Evolutionary conservation across 1,140 invertebrate genomes (phyloP), one percentile per base, ranked within the genome.

Genomic region (Phthorimaea operculella): DNA sequence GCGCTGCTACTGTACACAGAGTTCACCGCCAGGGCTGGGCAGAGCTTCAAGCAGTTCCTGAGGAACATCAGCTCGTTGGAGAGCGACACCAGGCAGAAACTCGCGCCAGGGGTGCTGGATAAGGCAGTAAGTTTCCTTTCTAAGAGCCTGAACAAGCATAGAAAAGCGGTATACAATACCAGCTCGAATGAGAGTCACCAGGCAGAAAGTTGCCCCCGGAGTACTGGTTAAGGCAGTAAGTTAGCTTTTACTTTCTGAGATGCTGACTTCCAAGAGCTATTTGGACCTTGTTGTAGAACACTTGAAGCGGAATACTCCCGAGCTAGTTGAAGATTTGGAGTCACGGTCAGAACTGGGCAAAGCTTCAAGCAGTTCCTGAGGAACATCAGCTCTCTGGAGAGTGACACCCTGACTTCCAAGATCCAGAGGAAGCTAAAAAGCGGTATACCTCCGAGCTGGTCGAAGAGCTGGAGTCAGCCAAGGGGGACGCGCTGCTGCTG

Each of bases 1-100:
- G 72, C 68, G 0, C 52, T 76, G 2, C 68, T 77, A 0, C 67
- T 82, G 4, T 80, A 76, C 56, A 82, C 69, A 0, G 77, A 80
- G 59, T 80, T 68, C 57, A 60, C 72, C 0, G 62, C 65, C 0
- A 62, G 64, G 12, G 62, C 73, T 3, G 70, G 67, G 0, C 15
- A 44, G 0, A 68, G 76, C 15, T 57, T 82, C 51, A 70, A 68
- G 33, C 45, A 28, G 1, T 80, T 80, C 61, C 39, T 80, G 0
- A 62, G 45, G 21, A 77, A 77, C 15, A 65, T 82, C 11, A 62
- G 68, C 14, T 50, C 42, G 0, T 11, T 34, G 6, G n/a, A n/a
- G n/a, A n/a, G n/a, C n/a, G n/a, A n/a, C n/a, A n/a, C n/a, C n/a
- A n/a, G n/a, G n/a, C n/a, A n/a, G n/a, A n/a, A n/a, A n/a, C n/a